A percentile compares a stretch with the other conserved stretches of the same genome.
phyloP scores from a whole-genome alignment of 2,113 vertebrate genomes.

The Fregata magnificens region DNA sequence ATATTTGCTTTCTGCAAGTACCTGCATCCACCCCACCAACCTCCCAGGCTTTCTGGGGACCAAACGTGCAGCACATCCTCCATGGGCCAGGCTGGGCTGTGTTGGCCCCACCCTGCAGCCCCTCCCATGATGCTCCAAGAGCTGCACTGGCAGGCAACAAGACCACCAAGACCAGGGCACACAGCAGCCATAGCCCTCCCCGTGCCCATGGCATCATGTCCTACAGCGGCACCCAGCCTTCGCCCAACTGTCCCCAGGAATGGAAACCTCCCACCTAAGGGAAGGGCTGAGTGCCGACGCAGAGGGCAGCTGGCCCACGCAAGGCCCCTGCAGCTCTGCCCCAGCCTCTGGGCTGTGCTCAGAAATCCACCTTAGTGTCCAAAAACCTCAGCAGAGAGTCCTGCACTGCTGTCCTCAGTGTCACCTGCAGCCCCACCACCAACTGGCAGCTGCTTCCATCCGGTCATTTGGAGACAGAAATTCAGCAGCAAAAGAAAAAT shows the following conservation, averaged over 20 bases:
- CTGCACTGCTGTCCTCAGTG: neutral
- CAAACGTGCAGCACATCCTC: neutral
- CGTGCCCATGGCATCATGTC: accelerated
- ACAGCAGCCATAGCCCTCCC: neutral
- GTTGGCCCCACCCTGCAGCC: neutral
- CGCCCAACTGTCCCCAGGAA: accelerated
- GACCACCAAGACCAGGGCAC: neutral
- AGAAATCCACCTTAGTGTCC: neutral
- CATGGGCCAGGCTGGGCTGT: neutral
- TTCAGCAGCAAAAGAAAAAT: neutral
- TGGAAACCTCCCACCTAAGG: neutral
- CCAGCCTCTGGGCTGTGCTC: neutral
- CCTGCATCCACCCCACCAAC: neutral
- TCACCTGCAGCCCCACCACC: neutral
- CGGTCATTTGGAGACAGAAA: neutral
- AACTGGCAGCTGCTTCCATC: neutral
- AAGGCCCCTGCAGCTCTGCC: accelerated
- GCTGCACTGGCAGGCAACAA: neutral
- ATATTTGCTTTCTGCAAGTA: neutral
- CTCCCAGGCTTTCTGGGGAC: neutral
- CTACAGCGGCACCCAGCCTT: neutral
- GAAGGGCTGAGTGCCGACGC: accelerated
- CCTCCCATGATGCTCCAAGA: neutral
- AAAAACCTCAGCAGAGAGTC: neutral
- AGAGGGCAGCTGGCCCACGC: neutral